Base-by-base conservation (phyloP, 1,140 invertebrate species). In the Capitella teleta region DNA sequence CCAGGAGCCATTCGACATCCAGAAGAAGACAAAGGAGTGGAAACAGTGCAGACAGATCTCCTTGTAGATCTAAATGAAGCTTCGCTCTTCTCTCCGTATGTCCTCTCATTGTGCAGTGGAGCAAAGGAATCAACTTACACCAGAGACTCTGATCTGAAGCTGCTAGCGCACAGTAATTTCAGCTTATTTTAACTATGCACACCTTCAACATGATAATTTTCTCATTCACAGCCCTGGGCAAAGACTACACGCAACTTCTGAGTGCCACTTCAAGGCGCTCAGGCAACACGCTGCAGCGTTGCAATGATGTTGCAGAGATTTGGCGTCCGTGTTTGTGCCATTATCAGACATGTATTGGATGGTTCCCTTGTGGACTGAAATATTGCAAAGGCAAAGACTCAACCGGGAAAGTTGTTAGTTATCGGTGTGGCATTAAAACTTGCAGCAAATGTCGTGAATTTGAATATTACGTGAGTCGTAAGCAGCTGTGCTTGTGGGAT, bases 361-460 rank as follows among this genome's bases (percentile, higher is more conserved):
- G 85, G 85, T 94, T 92, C 74, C 90, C 88, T 0, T 95, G 90
- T 74, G 86, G 86, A 12, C 73, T 94, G 3, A 94, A 94, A 68
- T 94, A 91, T 72, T 95, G 91, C 68, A 87, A 87, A 61, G 85
- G 52, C 18, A 78, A 78, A 57, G 76, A 78, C 51, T 64, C 76
- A 55, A 48, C 76, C 70, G 69, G 77, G 58, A 81, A 80, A 62
- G 61, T 69, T n/a, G 78, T 81, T 48, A 76, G 70, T 36, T 92
- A 92, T 71, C 77, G 89, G 14, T 96, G 91, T 72, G 91, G 91
- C 45, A 96, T 96, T 62, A 89, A 91, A 73, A 94, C 90, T 4
- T 96, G 91, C 69, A 82, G 82, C 62, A 84, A 87, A 67, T 92
- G 87, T 73, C 81, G 85, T 63, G 80, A 83, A 55, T 94, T 89